Percentiles rank a stretch among this genome's conserved stretches.
Evolutionary conservation across 2,888 invertebrate genomes (phyloP).

Genomic region (Myathropa florea): DNA sequence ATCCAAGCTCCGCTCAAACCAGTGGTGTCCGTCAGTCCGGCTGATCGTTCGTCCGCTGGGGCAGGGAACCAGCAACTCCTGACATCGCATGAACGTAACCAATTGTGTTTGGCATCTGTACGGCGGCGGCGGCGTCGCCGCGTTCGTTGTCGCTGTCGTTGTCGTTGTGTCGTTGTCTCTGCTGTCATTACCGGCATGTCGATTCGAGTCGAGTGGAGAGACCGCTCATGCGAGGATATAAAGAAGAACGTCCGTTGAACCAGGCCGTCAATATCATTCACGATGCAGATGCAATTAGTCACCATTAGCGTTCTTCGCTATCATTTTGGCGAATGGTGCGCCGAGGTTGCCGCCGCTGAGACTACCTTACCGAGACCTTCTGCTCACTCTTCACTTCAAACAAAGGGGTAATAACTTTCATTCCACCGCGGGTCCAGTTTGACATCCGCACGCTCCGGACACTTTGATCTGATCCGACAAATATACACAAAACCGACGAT

Average conservation of each 20-base stretch:
- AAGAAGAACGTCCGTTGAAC: conserved; percentile 57
- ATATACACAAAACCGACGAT: neutral
- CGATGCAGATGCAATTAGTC: conserved; percentile 69
- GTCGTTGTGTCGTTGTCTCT: conserved; percentile 1
- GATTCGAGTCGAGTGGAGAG: neutral
- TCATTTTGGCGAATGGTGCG: conserved; percentile 54
- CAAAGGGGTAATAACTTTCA: conserved; percentile 64
- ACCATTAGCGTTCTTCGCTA: conserved; percentile 68
- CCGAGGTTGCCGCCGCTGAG: conserved; percentile 15
- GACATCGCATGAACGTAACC: neutral
- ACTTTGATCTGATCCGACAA: conserved; percentile 61
- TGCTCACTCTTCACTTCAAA: neutral
- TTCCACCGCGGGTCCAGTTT: conserved; percentile 53
- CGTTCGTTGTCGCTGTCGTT: neutral
- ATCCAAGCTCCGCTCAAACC: neutral
- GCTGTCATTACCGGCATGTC: conserved; percentile 36
- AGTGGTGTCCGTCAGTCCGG: neutral
- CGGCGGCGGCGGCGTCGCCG: neutral
- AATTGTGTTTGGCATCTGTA: neutral
- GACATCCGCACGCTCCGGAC: conserved; percentile 54
- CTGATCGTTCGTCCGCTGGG: neutral
- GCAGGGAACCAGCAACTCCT: neutral
- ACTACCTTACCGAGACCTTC: no score
- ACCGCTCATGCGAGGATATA: conserved; percentile 52
- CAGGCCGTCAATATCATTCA: conserved; percentile 63